Base-by-base conservation (phyloP, 2,113 vertebrate species). In the Esox niger region DNA sequence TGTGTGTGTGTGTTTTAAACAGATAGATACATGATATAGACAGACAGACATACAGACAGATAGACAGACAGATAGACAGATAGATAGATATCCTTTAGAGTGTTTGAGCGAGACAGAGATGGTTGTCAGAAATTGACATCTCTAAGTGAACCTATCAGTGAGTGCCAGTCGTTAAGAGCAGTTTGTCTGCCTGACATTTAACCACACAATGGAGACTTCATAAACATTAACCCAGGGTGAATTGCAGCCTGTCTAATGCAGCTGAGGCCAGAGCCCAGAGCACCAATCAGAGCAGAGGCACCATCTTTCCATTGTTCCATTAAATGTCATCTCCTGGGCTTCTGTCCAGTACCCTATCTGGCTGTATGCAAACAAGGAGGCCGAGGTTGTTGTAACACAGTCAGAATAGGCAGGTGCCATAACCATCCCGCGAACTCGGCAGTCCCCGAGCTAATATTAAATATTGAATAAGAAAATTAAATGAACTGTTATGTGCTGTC, bases 171-270 rank as follows among this genome's bases (percentile, higher is more conserved):
- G 21, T 21, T 23, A 61, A 61, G 59, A 35, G 10, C 21, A 31
- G 20, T 35, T 21, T 35, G 23, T 35, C 32, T 20, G 32, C 59
- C 31, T 61, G 59, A 61, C 59, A 35, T 61, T 61, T 61, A 61
- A 15, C 30, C n/a, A 35, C 25, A 61, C 59, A 61, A 61, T 61
- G 20, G 21, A 61, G 32, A 11, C n/a, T 23, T 61, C 31, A 61
- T 61, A 20, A 61, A 33, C 9, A 27, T 11, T 17, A 35, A n/a
- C 59, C 27, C n/a, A 33, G 32, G 32, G 32, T 25, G 32, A 26
- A 61, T 23, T 33, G 21, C 31, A 59, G 57, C 29, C 26, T 32
- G 5, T 17, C 27, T 59, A 2, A 38, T 33, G 35, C 30, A 32
- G 59, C 21, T 35, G 59, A 20, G n/a, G 8, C 7, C 30, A 61